Evolutionary conservation across 2,888 invertebrate species (phyloP).

Genomic region (Lasioglossum vierecki): DNA sequence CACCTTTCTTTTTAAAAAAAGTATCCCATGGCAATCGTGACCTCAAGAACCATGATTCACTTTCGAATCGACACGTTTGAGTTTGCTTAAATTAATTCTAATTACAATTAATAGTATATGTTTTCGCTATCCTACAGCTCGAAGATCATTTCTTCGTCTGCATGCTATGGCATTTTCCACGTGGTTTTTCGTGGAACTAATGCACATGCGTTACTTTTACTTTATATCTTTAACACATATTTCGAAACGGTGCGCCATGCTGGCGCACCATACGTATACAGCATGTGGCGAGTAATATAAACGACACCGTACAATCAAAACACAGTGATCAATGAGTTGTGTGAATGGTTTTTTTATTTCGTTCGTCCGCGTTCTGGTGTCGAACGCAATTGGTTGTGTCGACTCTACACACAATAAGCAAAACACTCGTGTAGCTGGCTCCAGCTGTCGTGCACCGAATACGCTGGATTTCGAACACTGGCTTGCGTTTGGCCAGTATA

Average conservation of each 20-base stretch:
- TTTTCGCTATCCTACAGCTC: background rate
- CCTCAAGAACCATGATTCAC: too few relatives aligned
- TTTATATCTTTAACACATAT: background rate
- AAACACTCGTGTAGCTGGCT: constrained; percentile 8
- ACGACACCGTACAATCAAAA: constrained; percentile 3
- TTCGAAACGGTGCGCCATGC: background rate
- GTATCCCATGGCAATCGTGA: too few relatives aligned
- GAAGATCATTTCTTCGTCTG: background rate
- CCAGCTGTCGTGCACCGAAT: background rate
- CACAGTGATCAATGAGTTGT: constrained; percentile 9
- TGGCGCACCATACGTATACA: background rate
- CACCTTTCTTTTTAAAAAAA: too few relatives aligned
- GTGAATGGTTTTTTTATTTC: background rate
- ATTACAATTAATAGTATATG: background rate
- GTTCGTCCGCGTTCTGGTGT: background rate
- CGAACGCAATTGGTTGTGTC: background rate
- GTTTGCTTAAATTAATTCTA: too few relatives aligned
- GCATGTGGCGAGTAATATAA: background rate
- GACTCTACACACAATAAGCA: background rate
- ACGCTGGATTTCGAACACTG: background rate
- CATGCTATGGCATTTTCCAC: background rate
- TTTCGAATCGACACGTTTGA: too few relatives aligned
- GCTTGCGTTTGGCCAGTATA: background rate
- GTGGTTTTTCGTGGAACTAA: background rate
- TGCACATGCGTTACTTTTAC: background rate